phyloP scores from a whole-genome alignment of 2,888 invertebrate species.

The Sialis fuliginosa region DNA sequence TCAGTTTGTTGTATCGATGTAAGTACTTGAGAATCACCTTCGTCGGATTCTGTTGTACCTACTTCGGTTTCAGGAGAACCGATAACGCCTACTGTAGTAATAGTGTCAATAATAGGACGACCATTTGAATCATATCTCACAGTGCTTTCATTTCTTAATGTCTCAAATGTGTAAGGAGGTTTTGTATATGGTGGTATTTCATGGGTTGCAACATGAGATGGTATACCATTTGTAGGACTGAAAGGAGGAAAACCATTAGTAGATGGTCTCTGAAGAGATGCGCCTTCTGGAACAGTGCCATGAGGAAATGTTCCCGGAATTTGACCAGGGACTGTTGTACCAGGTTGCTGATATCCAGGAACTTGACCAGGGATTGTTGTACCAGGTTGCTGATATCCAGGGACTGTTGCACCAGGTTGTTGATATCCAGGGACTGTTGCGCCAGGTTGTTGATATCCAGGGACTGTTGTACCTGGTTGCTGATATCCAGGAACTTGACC shows the following conservation, averaged over 20 bases:
- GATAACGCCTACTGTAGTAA: constrained; percentile 2
- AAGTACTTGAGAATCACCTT: constrained; percentile 57
- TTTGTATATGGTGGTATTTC: no score
- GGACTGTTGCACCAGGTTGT: constrained; percentile 6
- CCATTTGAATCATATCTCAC: background rate
- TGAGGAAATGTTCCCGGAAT: no score
- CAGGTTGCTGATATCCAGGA: background rate
- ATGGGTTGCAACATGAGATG: no score
- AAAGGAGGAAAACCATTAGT: no score
- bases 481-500: no score
- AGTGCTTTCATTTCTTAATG: background rate
- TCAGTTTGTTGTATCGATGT: constrained; percentile 35
- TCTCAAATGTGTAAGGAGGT: no score
- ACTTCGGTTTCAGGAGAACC: background rate
- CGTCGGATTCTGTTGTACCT: constrained; percentile 26
- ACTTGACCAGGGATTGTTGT: constrained; percentile 1
- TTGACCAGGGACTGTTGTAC: background rate
- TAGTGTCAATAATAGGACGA: background rate
- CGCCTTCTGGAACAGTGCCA: no score
- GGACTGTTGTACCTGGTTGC: no score
- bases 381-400: background rate
- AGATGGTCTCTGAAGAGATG: no score
- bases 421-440: constrained; percentile 1
- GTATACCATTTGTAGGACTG: no score
- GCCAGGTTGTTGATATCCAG: constrained; percentile 3